A percentile compares a stretch with the other conserved stretches of the same genome.
Conservation (phyloP, 35 echinoderm and acorn worm species). For the Ptychodera flava region DNA sequence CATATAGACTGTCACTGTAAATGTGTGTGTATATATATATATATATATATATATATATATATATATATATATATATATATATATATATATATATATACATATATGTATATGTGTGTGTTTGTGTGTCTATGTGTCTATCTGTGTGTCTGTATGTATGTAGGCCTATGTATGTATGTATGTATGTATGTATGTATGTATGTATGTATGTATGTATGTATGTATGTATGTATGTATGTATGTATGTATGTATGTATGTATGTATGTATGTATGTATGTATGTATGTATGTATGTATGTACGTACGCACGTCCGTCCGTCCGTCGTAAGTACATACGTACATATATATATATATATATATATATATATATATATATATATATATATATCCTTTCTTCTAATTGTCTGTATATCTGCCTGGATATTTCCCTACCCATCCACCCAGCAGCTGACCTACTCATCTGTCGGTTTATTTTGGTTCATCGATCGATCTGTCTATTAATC, state of each 20-base stretch:
- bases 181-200: constrained; percentile 2
- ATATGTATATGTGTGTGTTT: background rate
- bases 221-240: background rate
- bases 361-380: background rate
- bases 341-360: background rate
- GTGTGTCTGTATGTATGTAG: background rate
- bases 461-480: no score
- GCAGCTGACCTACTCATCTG: no score
- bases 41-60: background rate
- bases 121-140: background rate
- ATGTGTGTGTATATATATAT: background rate
- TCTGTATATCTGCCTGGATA: no score
- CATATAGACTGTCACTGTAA: no score
- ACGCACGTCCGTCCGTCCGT: background rate
- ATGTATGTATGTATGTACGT: background rate
- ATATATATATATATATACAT: background rate
- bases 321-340: background rate
- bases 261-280: constrained; percentile 2
- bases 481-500: no score
- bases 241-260: background rate
- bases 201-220: constrained; percentile 2
- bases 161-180: background rate
- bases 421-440: no score
- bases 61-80: background rate
- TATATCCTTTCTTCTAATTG: no score